phyloP scores from a whole-genome alignment of 2,797 vertebrate genomes.

The Platyrinchus mystaceus region DNA sequence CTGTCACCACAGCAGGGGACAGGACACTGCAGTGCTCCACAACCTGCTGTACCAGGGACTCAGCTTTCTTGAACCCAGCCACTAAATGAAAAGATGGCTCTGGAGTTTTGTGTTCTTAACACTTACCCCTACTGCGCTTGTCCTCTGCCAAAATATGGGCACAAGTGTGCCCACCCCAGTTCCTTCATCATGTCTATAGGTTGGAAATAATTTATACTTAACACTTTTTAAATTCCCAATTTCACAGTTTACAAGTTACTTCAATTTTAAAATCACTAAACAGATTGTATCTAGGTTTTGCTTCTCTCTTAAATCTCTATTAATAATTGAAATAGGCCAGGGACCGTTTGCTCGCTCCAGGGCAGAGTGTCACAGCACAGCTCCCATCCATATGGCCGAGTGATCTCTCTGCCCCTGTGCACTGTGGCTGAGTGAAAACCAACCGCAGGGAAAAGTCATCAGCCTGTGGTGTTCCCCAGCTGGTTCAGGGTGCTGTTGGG shows the following conservation, averaged over 20 bases:
- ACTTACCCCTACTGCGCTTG: neutral
- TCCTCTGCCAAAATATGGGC: neutral
- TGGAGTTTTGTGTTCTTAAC: neutral
- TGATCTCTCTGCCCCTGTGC: neutral
- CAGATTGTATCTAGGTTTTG: neutral
- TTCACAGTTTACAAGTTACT: neutral
- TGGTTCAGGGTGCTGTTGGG: neutral
- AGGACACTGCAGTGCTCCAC: neutral
- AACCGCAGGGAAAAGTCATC: neutral
- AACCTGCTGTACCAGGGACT: neutral
- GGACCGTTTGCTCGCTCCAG: neutral
- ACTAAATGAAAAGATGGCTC: neutral
- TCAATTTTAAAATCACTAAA: neutral
- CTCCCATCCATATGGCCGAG: neutral
- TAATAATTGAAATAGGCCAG: neutral
- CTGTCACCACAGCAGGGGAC: neutral
- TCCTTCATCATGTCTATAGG: neutral
- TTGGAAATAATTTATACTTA: neutral
- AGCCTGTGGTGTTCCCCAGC: neutral
- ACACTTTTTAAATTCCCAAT: neutral
- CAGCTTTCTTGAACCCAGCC: neutral
- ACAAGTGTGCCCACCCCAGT: neutral
- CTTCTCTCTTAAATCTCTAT: neutral
- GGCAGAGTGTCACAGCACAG: neutral
- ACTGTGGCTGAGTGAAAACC: neutral